Evolutionary conservation across 1,140 invertebrate genomes (phyloP), one percentile per base, ranked within the genome.

Genomic region (Ceratina japonica): DNA sequence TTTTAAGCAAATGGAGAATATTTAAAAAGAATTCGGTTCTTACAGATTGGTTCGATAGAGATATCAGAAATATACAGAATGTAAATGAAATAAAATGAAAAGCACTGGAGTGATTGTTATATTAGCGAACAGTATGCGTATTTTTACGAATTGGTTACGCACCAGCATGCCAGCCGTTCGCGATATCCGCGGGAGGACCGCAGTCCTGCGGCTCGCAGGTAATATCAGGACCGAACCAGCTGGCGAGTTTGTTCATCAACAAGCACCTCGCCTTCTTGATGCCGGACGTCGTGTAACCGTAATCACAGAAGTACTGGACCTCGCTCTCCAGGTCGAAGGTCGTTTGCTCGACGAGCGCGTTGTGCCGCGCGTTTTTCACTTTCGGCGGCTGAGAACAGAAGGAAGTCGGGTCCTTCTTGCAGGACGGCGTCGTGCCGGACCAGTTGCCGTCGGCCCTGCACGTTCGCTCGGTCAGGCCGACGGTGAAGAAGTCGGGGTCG

Each of bases 181-280:
- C 92, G 13, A 98, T 97, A 87, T 98, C 96, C 0, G 95, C 95
- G 0, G 98, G 98, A 75, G 96, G 93, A 0, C 96, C 97, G 89
- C 98, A 99, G 51, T 82, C 95, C 94, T 96, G 93, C 96, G 98
- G 97, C 94, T 98, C 96, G 87, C 98, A 99, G 54, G 96, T 95
- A 72, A 99, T 97, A 87, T 99, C 97, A 0, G 98, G 98, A 18
- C 98, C 98, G 87, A 97, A 98, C 97, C 97, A 97, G 80, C 94
- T 94, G 20, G 95, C 95, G 1, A 81, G 92, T 0, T 96, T 96
- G 86, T 98, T 96, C 85, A 97, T 97, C 77, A 97, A 95, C 59
- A 98, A 93, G 91, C 98, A 99, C 92, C 98, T 98, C 58, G 98
- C 97, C 65, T 95, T 93, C 8, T 95, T 95, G 88, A 97, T 97